A percentile compares a stretch with the other conserved stretches of the same genome.
phyloP scores from a whole-genome alignment of 1,140 invertebrate species.

The Harpegnathos saltator region DNA sequence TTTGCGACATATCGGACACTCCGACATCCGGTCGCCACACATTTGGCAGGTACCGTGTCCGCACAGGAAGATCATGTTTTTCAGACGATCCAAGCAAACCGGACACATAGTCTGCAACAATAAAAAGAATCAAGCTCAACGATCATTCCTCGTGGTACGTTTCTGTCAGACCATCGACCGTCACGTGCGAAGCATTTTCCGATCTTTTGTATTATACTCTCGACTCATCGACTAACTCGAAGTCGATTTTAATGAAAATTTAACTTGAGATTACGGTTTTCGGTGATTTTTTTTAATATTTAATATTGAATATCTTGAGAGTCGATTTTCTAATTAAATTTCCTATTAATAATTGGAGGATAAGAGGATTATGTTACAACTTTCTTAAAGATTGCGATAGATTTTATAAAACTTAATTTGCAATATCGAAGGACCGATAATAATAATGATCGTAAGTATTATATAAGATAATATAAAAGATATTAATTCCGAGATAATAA shows the following conservation, averaged over 20 bases:
- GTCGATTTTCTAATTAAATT: not conserved
- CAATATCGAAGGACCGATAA: too few relatives aligned
- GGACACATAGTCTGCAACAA: slow-evolving; percentile 97
- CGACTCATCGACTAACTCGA: too few relatives aligned
- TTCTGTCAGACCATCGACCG: too few relatives aligned
- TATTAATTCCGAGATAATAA: too few relatives aligned
- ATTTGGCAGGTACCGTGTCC: slow-evolving; percentile 99
- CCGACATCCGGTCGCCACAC: slow-evolving; percentile 98
- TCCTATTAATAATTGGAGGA: not conserved
- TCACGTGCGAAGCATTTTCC: not conserved
- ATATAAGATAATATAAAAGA: too few relatives aligned
- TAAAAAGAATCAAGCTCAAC: slow-evolving; percentile 21
- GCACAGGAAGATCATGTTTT: slow-evolving; percentile 99
- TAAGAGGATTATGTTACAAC: too few relatives aligned
- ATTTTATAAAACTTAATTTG: too few relatives aligned
- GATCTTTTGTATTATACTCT: not conserved
- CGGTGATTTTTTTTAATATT: too few relatives aligned
- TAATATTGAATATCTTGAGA: not conserved
- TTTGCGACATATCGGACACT: slow-evolving; percentile 99
- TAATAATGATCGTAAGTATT: too few relatives aligned
- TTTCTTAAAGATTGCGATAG: too few relatives aligned
- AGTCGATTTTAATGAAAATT: too few relatives aligned
- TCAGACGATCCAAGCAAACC: slow-evolving; percentile 97
- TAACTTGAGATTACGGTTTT: too few relatives aligned
- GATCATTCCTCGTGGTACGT: not conserved